These are phyloP conservation scores for Centroberyx gerrardi DNA, from an alignment of 2,797 vertebrate species.

Conservation along the genomic window DNA sequence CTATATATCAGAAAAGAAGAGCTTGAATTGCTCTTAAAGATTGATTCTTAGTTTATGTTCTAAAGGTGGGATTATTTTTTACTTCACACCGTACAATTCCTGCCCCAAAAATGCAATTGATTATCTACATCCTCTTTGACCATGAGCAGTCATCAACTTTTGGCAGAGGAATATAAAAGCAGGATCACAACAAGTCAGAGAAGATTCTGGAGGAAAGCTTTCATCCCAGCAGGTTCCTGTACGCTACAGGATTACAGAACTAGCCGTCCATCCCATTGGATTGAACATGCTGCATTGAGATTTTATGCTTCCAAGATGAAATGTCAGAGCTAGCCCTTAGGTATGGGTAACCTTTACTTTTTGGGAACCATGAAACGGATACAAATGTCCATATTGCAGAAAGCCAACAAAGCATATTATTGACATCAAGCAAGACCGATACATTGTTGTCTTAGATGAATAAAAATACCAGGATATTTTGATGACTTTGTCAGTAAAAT, in stretches of 20 bases:
- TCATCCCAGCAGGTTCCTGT: conserved; percentile 43
- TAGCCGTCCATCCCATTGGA: conserved; percentile 26
- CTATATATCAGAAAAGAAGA: conserved; percentile 13
- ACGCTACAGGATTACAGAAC: conserved; percentile 29
- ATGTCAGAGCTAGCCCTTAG: conserved; percentile 63
- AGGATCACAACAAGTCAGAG: conserved; percentile 27
- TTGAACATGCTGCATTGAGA: conserved; percentile 28
- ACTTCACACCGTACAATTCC: conserved; percentile 33
- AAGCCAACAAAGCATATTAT: conserved; percentile 5
- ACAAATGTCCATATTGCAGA: conserved; percentile 15
- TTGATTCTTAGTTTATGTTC: neutral
- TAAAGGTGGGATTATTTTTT: conserved; percentile 8
- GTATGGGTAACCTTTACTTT: conserved; percentile 59
- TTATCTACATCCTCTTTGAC: conserved; percentile 21
- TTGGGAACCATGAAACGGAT: conserved; percentile 24
- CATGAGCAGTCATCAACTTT: conserved; percentile 10
- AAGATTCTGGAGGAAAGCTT: conserved; percentile 30
- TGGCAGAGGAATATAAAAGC: conserved; percentile 40
- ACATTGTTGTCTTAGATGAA: conserved; percentile 2
- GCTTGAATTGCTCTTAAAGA: neutral
- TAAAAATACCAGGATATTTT: neutral
- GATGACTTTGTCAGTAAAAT: too few species aligned
- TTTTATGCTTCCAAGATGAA: conserved; percentile 52
- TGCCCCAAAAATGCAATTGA: conserved; percentile 29
- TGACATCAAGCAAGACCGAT: neutral